Conservation (phyloP, 2,113 vertebrate genomes). For the Eulemur macaco region DNA sequence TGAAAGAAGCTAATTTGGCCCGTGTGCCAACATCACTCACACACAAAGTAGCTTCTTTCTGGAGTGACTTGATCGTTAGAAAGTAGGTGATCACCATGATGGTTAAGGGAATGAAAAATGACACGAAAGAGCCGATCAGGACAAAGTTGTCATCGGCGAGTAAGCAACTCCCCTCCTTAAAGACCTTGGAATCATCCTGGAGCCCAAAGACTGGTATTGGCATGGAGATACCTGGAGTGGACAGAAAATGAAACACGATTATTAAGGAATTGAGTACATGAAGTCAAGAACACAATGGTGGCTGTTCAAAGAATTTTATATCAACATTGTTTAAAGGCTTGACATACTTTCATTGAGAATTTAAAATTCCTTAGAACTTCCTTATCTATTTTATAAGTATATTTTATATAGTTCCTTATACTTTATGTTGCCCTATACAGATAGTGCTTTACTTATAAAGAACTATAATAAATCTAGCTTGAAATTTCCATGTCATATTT, state of each 20-base stretch:
- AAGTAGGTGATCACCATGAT: constrained; percentile 98
- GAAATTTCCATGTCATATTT: not conserved
- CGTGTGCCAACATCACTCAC: constrained; percentile 90
- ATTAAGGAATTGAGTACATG: not conserved
- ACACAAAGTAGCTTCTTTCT: constrained; percentile 93
- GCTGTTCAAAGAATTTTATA: not conserved
- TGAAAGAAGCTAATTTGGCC: constrained; percentile 90
- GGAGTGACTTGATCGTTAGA: constrained; percentile 93
- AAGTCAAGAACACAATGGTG: not conserved
- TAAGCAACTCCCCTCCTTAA: constrained; percentile 91
- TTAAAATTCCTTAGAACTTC: not conserved
- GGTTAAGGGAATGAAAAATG: constrained; percentile 96
- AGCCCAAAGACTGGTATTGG: constrained; percentile 95
- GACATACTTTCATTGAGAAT: not conserved
- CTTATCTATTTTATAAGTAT: not conserved
- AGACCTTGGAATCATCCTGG: constrained; percentile 93
- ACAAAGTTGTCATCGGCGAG: constrained; percentile 94
- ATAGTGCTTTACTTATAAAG: not conserved
- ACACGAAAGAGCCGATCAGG: constrained; percentile 94
- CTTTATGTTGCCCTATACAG: not conserved
- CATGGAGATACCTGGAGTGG: constrained; percentile 92
- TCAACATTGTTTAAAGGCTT: not conserved
- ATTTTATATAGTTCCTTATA: not conserved
- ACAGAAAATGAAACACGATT: constrained; percentile 61
- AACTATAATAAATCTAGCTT: not conserved